Conservation (phyloP, 2,888 invertebrate genomes). For the Masnerella sp. region DNA sequence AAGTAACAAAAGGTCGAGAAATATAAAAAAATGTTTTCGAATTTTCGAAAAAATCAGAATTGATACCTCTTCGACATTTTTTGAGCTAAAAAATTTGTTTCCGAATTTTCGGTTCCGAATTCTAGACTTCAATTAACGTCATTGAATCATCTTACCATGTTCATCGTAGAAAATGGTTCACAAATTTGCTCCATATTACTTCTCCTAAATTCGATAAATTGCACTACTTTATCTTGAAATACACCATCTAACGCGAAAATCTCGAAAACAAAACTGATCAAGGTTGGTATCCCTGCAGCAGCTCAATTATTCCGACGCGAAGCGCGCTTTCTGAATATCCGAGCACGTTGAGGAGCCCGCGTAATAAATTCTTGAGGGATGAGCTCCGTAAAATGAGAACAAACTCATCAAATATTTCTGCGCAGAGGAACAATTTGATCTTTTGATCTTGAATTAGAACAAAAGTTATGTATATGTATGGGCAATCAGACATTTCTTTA, state of each 20-base stretch:
- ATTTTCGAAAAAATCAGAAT: too few species aligned
- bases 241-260: constrained; percentile 4
- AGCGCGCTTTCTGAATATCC: constrained; percentile 42
- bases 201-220: too few species aligned
- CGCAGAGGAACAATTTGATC: constrained; percentile 32
- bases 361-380: constrained; percentile 34
- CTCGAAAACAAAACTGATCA: background rate
- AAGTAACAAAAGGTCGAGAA: too few species aligned
- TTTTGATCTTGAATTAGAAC: constrained; percentile 44
- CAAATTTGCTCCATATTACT: too few species aligned
- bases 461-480: constrained; percentile 41
- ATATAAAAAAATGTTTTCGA: too few species aligned
- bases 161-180: too few species aligned
- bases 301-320: constrained; percentile 33
- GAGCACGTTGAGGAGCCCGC: constrained; percentile 13
- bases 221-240: too few species aligned
- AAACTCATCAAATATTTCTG: constrained; percentile 52
- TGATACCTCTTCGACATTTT: too few species aligned
- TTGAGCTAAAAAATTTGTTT: too few species aligned
- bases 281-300: constrained; percentile 5
- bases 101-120: too few species aligned
- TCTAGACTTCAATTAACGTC: background rate
- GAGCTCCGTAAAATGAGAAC: constrained; percentile 35
- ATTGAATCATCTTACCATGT: too few species aligned
- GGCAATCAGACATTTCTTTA: constrained; percentile 38